Base-by-base conservation (phyloP, 2,888 invertebrate genomes). In the Subacronicta megacephala region DNA sequence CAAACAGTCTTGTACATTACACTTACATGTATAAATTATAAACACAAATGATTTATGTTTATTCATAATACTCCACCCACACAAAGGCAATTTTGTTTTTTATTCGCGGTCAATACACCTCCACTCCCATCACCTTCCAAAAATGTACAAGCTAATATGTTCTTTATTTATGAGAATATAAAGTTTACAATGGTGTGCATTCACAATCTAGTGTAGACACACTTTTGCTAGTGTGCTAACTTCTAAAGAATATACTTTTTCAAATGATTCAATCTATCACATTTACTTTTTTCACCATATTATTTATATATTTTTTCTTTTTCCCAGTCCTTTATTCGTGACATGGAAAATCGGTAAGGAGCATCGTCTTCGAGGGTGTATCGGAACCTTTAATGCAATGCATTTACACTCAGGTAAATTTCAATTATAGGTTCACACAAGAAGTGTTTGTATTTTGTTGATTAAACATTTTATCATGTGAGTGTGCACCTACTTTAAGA, bases 341-440 rank as follows among this genome's bases (percentile, higher is more conserved):
- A 99, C 99, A 65, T 99, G 99, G 99, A 98, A 98, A 94, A 98
- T 98, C 86, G 99, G 99, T 49, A 97, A 98, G 87, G 99, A 99
- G 86, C 97, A 98, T 84, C 96, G 98, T 71, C 95, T 99, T 64
- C 96, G 99, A 71, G 99, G 99, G 46, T 99, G 99, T 94, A 99
- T 99, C 87, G 99, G 99, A 62, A 99, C 99, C 44, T 99, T 99
- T 90, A 98, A 98, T 89, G 98, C 99, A 53, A 98, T 99, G 96
- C 98, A 97, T 89, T 96, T 99, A 83, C 99, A 99, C 88, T 96
- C 97, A 85, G 98, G 98, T 89, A 88, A 43, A 0, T 44, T 36
- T 12, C 15, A 20, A 40, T 40, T 33, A 53, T 37, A 17, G 12
- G 10, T 26, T 10, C 10, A 18, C 12, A 38, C 29, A 46, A 7